These are phyloP conservation scores for Melanaphis sacchari DNA, from an alignment of 1,140 invertebrate genomes.

Conservation along the genomic window DNA sequence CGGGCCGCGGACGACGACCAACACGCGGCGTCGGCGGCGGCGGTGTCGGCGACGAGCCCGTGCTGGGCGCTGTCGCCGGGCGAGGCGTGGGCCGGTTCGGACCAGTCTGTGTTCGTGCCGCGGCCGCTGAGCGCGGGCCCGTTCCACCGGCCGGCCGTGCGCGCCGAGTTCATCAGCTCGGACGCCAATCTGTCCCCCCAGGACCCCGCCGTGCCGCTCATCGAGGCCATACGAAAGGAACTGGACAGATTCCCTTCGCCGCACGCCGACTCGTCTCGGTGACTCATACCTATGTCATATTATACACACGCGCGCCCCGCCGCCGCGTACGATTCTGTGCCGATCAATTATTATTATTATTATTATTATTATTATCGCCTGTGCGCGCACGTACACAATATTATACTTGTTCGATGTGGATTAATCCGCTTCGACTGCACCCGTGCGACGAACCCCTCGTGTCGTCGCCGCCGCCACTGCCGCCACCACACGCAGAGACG, in stretches of 20 bases:
- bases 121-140: conserved; percentile 70
- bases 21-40: background rate
- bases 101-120: conserved; percentile 56
- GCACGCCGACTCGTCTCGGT: conserved; percentile 29
- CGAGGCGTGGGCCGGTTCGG: conserved; percentile 51
- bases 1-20: conserved; percentile 1
- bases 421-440: background rate
- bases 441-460: background rate
- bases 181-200: conserved; percentile 66
- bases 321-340: background rate
- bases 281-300: background rate
- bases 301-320: too few relatives aligned
- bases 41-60: background rate
- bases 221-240: conserved; percentile 71
- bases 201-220: conserved; percentile 72
- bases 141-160: conserved; percentile 67
- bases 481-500: background rate
- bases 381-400: too few relatives aligned
- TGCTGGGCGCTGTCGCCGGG: conserved; percentile 42
- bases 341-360: background rate
- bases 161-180: conserved; percentile 65
- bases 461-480: background rate
- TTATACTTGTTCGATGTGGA: background rate
- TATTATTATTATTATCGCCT: background rate
- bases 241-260: conserved; percentile 65